phyloP scores from a whole-genome alignment of 1,140 invertebrate genomes.

The Rhynchophorus ferrugineus region DNA sequence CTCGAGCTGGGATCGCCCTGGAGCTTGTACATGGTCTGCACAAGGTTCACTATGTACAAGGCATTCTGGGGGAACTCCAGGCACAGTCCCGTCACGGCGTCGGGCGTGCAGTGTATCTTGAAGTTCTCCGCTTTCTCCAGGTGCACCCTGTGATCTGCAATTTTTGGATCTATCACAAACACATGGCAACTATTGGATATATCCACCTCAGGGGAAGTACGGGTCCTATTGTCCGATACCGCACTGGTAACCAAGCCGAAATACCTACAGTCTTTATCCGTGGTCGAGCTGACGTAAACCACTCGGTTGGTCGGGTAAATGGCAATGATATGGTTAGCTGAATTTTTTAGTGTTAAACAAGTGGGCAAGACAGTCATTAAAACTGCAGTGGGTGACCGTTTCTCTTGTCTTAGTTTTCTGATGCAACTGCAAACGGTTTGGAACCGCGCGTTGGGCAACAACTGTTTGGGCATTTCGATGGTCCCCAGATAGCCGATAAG shows the following conservation, averaged over 20 bases:
- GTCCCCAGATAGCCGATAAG: conserved; percentile 92
- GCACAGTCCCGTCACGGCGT: conserved; percentile 56
- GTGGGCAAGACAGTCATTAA: conserved; percentile 76
- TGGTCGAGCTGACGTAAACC: conserved; percentile 81
- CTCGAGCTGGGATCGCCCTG: conserved; percentile 30
- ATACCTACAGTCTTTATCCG: conserved; percentile 83
- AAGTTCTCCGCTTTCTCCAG: conserved; percentile 66
- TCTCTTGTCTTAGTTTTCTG: conserved; percentile 78
- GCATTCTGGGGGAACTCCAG: conserved; percentile 85
- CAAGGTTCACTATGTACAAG: conserved; percentile 72
- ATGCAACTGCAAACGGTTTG: conserved; percentile 74
- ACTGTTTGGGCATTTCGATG: conserved; percentile 87
- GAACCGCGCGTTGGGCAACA: conserved; percentile 65
- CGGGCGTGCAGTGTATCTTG: conserved; percentile 66
- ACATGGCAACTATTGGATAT: conserved; percentile 90
- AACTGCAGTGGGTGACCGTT: conserved; percentile 79
- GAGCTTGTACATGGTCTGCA: conserved; percentile 59
- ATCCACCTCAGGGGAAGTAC: conserved; percentile 40
- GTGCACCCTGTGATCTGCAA: conserved; percentile 76
- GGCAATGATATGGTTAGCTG: conserved; percentile 59
- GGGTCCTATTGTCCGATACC: conserved; percentile 40
- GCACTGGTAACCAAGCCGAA: conserved; percentile 87
- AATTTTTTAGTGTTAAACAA: conserved; percentile 67
- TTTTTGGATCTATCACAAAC: conserved; percentile 83
- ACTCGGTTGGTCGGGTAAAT: conserved; percentile 80